Percentiles rank a stretch among this genome's conserved stretches.
Evolutionary conservation across 2,888 invertebrate genomes (phyloP).

Genomic region (Sinelater perroti): DNA sequence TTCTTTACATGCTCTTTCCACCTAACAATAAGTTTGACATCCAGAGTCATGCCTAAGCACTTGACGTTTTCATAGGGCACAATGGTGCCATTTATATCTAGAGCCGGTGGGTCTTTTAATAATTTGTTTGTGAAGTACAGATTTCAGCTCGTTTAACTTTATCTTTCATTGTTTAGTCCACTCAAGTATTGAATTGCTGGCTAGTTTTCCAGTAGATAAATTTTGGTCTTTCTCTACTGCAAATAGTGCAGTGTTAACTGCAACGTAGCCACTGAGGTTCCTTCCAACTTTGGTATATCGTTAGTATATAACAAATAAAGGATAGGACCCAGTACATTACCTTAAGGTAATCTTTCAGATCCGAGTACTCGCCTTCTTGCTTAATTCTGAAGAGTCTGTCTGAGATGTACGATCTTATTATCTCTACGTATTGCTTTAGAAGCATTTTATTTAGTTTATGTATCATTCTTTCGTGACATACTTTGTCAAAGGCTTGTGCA

Average conservation of each 20-base stretch:
- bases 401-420: neutral
- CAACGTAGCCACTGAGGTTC: neutral
- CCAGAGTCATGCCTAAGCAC: too few relatives aligned
- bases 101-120: too few relatives aligned
- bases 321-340: neutral
- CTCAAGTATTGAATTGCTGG: neutral
- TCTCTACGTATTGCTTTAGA: constrained; percentile 1
- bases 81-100: too few relatives aligned
- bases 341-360: neutral
- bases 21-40: too few relatives aligned
- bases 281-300: neutral
- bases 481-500: neutral
- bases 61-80: too few relatives aligned
- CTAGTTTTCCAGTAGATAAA: too few relatives aligned
- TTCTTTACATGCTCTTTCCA: too few relatives aligned
- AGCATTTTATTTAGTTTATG: neutral
- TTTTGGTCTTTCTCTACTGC: too few relatives aligned
- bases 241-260: too few relatives aligned
- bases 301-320: neutral
- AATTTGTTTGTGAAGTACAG: too few relatives aligned
- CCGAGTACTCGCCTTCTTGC: neutral
- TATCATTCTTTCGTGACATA: neutral
- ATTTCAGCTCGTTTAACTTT: too few relatives aligned
- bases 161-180: too few relatives aligned
- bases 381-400: neutral